Conservation (phyloP, 2,797 vertebrate genomes). For the Falco rusticolus region DNA sequence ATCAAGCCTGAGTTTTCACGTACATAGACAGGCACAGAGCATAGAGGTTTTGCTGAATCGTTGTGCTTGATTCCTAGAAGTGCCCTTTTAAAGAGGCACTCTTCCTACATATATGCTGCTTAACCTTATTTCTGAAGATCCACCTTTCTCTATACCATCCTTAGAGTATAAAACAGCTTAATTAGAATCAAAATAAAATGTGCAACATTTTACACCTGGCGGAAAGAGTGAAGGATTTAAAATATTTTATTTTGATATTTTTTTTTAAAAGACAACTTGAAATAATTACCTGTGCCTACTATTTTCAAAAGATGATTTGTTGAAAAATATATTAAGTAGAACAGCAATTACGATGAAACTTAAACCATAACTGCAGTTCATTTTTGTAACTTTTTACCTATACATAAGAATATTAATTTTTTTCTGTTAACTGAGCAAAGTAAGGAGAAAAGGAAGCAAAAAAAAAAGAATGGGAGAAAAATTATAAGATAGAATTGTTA, state of each 20-base stretch:
- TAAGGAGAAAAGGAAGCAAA: not conserved
- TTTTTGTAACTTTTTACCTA: conserved; percentile 77
- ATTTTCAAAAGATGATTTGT: conserved; percentile 72
- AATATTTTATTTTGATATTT: not conserved
- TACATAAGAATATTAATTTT: no score
- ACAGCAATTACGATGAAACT: conserved; percentile 72
- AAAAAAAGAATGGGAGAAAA: not conserved
- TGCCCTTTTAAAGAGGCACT: not conserved
- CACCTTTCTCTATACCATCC: not conserved
- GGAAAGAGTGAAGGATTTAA: not conserved
- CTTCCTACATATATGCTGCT: not conserved
- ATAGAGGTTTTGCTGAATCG: conserved; percentile 1
- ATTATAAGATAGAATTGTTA: not conserved
- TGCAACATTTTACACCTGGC: not conserved
- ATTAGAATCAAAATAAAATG: conserved; percentile 6
- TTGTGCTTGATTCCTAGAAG: not conserved
- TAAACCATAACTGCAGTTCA: conserved; percentile 76
- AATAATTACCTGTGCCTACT: conserved; percentile 68
- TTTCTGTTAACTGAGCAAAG: not conserved
- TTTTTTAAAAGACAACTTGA: not conserved
- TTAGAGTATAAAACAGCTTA: not conserved
- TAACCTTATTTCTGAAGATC: conserved; percentile 6
- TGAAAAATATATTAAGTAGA: conserved; percentile 78
- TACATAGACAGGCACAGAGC: not conserved
- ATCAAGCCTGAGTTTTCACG: not conserved